These are phyloP conservation scores for Acanthiza pusilla DNA, from an alignment of 2,797 vertebrate species.

Conservation along the genomic window DNA sequence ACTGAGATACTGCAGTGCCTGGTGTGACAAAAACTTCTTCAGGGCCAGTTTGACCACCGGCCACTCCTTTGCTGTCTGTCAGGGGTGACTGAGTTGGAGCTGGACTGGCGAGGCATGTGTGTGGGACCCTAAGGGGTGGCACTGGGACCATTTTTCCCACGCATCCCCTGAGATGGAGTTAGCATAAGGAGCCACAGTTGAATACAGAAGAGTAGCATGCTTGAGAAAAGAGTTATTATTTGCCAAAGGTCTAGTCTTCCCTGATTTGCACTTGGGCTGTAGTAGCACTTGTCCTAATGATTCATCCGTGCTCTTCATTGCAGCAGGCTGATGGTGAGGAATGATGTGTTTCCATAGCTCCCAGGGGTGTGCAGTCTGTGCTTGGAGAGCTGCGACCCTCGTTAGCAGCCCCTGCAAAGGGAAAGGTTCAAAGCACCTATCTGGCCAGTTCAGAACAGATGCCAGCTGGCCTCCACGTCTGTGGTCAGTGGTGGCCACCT, in stretches of 20 bases:
- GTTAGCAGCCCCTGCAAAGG: not conserved
- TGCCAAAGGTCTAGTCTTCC: conserved; percentile 27
- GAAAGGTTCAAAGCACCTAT: not conserved
- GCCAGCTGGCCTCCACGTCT: not conserved
- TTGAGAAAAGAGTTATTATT: conserved; percentile 32
- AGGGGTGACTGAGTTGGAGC: not conserved
- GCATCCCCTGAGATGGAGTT: not conserved
- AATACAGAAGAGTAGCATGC: not conserved
- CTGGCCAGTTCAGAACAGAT: not conserved
- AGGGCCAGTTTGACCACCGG: not conserved
- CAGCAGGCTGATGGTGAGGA: not conserved
- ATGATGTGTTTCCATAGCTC: not conserved
- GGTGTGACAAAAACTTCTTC: not conserved
- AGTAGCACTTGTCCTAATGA: conserved; percentile 53
- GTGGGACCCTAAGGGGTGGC: not conserved
- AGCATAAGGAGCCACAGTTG: not conserved
- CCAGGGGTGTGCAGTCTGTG: not conserved
- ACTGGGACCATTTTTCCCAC: not conserved
- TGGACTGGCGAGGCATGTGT: not conserved
- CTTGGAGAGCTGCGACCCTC: not conserved
- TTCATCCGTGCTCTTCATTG: not conserved
- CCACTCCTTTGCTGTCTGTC: not conserved
- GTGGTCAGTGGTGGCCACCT: not conserved
- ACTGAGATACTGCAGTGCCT: not conserved
- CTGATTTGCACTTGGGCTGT: conserved; percentile 54